phyloP scores from a whole-genome alignment of 2,888 invertebrate genomes.

The Anthophora plumipes region DNA sequence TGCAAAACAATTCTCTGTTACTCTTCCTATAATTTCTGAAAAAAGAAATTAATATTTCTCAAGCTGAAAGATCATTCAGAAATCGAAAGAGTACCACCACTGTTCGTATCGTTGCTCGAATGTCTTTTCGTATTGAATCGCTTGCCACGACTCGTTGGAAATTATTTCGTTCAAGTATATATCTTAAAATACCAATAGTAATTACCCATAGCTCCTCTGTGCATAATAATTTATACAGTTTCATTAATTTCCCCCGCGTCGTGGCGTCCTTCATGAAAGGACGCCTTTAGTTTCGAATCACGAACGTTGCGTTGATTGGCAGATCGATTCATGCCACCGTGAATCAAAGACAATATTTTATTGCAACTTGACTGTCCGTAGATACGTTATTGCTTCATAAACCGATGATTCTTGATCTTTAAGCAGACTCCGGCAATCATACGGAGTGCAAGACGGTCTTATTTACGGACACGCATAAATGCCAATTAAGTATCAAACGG shows the following conservation, averaged over 20 bases:
- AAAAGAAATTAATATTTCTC: not conserved
- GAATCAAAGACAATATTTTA: slow-evolving; percentile 38
- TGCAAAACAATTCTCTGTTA: no score
- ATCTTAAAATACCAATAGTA: slow-evolving; percentile 36
- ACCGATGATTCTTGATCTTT: slow-evolving; percentile 35
- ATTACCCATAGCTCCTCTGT: not conserved
- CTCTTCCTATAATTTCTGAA: not conserved
- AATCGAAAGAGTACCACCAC: not conserved
- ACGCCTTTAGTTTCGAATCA: slow-evolving; percentile 8
- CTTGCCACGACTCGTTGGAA: not conserved
- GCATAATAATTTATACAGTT: slow-evolving; percentile 16
- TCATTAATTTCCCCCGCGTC: slow-evolving; percentile 13
- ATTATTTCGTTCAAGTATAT: not conserved
- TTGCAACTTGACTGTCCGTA: not conserved
- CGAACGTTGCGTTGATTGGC: slow-evolving; percentile 7
- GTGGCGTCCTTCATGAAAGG: slow-evolving; percentile 12
- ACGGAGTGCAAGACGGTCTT: slow-evolving; percentile 11
- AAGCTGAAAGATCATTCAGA: not conserved
- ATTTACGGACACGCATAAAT: slow-evolving; percentile 34
- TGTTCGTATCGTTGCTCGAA: not conserved
- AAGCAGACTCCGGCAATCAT: slow-evolving; percentile 4
- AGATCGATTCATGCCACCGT: slow-evolving; percentile 22
- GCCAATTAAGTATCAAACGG: slow-evolving; percentile 15
- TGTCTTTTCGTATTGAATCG: not conserved
- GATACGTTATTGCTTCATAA: slow-evolving; percentile 32